Base-by-base conservation (phyloP, 2,113 vertebrate species). In the Phalacrocorax pelagicus region DNA sequence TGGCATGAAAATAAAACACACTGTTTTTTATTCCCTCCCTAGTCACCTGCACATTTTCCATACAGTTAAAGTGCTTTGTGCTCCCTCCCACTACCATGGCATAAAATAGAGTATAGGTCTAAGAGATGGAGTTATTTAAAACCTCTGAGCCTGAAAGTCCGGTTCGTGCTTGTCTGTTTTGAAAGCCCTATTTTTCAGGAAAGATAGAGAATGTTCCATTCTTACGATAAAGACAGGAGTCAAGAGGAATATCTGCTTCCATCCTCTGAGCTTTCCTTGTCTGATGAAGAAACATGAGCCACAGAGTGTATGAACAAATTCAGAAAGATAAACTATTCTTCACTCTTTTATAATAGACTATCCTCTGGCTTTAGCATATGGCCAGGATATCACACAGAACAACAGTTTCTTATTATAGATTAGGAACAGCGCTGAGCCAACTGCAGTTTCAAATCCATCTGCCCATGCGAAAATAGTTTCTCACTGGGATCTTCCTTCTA, bases 361-460 rank as follows among this genome's bases (percentile, higher is more conserved):
- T 97, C 92, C 96, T 92, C 93, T 97, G 95, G 91, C 91, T 95
- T 96, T 94, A 97, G 94, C 96, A 97, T 97, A 97, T 96, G 96
- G 94, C 81, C 96, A 96, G 90, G 85, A 96, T 96, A 97, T 89
- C 91, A 82, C 81, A 91, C 54, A 96, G 94, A 96, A 96, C 90
- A 96, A 94, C 89, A 70, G 62, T 88, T 94, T 88, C 96, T 92
- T 96, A 93, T 94, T 93, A 96, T 96, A 97, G 94, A 97, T 94
- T 91, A 96, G 85, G 67, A 97, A 86, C 81, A 96, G 85, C 78
- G 83, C 71, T 54, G 62, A 96, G 90, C 94, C 96, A 96, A 97
- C 92, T 96, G 94, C 92, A 75, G 88, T 75, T 92, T 91, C 81
- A 92, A 91, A 96, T 91, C 96, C 95, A 96, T 97, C 96, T 97